Base-by-base conservation (phyloP, 2,797 vertebrate genomes). In the Etheostoma nigrum region DNA sequence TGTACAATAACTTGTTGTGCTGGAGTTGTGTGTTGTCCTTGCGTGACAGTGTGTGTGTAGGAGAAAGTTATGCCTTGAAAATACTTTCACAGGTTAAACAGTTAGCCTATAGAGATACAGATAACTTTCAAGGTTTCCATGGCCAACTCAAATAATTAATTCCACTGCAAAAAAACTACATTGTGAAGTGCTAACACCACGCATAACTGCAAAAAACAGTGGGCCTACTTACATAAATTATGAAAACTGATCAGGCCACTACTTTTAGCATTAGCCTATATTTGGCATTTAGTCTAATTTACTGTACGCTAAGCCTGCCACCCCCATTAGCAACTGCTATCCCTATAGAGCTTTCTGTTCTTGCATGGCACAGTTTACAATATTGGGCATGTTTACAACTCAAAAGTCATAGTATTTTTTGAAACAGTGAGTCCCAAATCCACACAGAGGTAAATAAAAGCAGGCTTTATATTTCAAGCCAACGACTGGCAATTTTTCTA, bases 1-100 rank as follows among this genome's bases (percentile, higher is more conserved):
- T 51, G 51, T 71, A 58, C 66, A 58, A 13, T 66, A 53, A 55
- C 47, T 48, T 55, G 63, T 60, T 75, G 77, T 72, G 52, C 36
- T 78, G 19, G 12, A 74, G 5, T 6, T 6, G 25, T 61, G 42
- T 63, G 58, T 75, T 81, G 73, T 70, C 78, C 45, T 45, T 52
- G 52, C 52, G 65, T 42, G 33, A 14, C 18, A 2, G 30, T 33
- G 30, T 18, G 64, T 42, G 45, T 54, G 21, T 27, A 18, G 13
- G 53, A 60, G 25, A 58, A 74, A 72, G 58, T 58, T 48, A 73
- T 5, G 33, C 48, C 64, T 55, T 64, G n/a, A 73, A 62, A 21
- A 49, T 51, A 33, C 16, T 36, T 47, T 40, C 36, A 57, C 6
- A 36, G 36, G 51, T 33, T 78, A 40, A 67, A 70, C 51, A 58